These are phyloP conservation scores for Macrotrachela quadricornifera DNA, from an alignment of 1,140 invertebrate species.

Conservation along the genomic window DNA sequence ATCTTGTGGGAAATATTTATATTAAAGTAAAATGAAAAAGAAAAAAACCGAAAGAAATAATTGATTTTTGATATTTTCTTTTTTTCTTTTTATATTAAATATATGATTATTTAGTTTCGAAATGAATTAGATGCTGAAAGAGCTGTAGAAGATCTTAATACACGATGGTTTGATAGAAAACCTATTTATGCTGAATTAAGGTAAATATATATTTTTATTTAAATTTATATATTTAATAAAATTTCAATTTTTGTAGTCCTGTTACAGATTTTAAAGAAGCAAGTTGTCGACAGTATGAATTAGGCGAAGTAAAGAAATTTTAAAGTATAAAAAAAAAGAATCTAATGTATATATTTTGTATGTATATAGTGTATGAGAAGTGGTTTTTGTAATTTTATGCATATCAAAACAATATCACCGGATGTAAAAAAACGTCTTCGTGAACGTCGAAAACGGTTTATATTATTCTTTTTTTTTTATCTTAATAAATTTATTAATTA, in stretches of 20 bases:
- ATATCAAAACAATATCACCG: slow-evolving; percentile 84
- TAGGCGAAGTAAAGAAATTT: slow-evolving; percentile 22
- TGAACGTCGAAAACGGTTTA: too few relatives aligned
- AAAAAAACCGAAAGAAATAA: too few relatives aligned
- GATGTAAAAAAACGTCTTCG: slow-evolving; percentile 30
- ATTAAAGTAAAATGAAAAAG: slow-evolving; percentile 11
- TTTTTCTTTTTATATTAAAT: too few relatives aligned
- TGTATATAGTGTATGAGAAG: slow-evolving; percentile 65
- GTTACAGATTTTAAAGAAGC: slow-evolving; percentile 97
- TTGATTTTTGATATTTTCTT: too few relatives aligned
- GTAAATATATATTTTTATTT: too few relatives aligned
- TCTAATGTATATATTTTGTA: too few relatives aligned
- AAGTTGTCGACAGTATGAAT: slow-evolving; percentile 92
- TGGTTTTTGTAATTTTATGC: slow-evolving; percentile 99
- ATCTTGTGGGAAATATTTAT: slow-evolving; percentile 77
- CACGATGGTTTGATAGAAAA: slow-evolving; percentile 93
- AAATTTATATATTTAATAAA: too few relatives aligned
- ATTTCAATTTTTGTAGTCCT: slow-evolving; percentile 30
- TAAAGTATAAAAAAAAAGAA: too few relatives aligned
- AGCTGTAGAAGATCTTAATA: slow-evolving; percentile 82
- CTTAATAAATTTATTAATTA: too few relatives aligned
- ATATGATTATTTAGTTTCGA: slow-evolving; percentile 40
- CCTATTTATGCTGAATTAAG: slow-evolving; percentile 92
- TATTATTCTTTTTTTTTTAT: too few relatives aligned
- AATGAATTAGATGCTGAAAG: slow-evolving; percentile 92